phyloP scores from a whole-genome alignment of 2,888 invertebrate species.

The Plebejus melissa region DNA sequence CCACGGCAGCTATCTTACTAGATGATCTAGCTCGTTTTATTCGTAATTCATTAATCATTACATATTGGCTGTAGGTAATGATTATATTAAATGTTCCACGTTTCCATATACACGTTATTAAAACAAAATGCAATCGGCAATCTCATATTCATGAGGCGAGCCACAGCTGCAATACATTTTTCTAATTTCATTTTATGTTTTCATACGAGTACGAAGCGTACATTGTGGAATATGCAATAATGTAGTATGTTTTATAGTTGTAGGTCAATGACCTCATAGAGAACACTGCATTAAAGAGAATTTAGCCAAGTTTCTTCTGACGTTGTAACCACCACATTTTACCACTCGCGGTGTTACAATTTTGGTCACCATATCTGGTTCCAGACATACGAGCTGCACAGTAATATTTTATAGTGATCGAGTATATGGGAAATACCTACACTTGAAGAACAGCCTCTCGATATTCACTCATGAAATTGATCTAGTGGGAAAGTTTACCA shows the following conservation, averaged over 20 bases:
- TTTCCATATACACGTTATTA: background rate
- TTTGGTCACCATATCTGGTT: background rate
- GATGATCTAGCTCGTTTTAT: no score
- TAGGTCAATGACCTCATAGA: background rate
- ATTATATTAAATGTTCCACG: background rate
- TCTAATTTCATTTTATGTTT: slow-evolving; percentile 24
- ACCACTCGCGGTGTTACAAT: background rate
- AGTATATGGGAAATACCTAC: no score
- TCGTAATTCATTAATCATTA: no score
- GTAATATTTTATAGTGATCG: no score
- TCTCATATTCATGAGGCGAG: slow-evolving; percentile 19
- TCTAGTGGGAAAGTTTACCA: no score
- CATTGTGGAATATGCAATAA: slow-evolving; percentile 3
- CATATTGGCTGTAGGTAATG: background rate
- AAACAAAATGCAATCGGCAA: slow-evolving; percentile 12
- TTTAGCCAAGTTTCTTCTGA: background rate
- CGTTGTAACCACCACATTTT: background rate
- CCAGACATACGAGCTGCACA: background rate
- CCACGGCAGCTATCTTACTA: no score
- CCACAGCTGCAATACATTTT: slow-evolving; percentile 21
- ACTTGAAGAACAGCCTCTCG: no score
- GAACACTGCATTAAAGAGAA: background rate
- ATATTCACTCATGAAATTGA: no score
- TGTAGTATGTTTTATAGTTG: background rate
- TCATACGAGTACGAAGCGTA: slow-evolving; percentile 4